Evolutionary conservation across 2,113 vertebrate species (phyloP).

Genomic region (Actenoides hombroni): DNA sequence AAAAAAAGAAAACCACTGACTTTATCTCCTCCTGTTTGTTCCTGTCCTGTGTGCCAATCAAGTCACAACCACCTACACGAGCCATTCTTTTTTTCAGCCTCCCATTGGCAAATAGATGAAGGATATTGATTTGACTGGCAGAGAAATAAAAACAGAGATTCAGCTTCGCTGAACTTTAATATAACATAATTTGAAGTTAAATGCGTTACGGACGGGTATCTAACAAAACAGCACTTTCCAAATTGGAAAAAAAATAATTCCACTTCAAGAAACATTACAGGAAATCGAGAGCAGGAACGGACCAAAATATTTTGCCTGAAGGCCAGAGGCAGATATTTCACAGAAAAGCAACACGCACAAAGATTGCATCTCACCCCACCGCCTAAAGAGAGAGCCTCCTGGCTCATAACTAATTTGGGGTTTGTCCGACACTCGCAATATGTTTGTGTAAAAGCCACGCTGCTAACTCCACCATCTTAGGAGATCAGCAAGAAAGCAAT

Average conservation of each 20-base stretch:
- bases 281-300: background rate
- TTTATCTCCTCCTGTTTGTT: conserved; percentile 4
- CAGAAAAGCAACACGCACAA: background rate
- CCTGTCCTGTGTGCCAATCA: conserved; percentile 28
- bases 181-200: conserved; percentile 44
- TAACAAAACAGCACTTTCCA: background rate
- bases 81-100: background rate
- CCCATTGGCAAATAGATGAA: conserved; percentile 16
- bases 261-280: background rate
- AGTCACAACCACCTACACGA: background rate
- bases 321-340: background rate
- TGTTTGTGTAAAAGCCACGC: background rate
- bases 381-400: background rate
- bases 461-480: background rate
- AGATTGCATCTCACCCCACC: background rate
- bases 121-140: conserved; percentile 20
- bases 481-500: background rate
- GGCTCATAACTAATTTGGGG: background rate
- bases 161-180: conserved; percentile 48
- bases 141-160: conserved; percentile 49
- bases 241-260: background rate
- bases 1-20: background rate
- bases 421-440: background rate
- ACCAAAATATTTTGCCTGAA: background rate
- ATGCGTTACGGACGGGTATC: background rate